Evolutionary conservation across 2,888 invertebrate species (phyloP), one percentile per base, ranked within the genome.

Genomic region (Phalangium opilio): DNA sequence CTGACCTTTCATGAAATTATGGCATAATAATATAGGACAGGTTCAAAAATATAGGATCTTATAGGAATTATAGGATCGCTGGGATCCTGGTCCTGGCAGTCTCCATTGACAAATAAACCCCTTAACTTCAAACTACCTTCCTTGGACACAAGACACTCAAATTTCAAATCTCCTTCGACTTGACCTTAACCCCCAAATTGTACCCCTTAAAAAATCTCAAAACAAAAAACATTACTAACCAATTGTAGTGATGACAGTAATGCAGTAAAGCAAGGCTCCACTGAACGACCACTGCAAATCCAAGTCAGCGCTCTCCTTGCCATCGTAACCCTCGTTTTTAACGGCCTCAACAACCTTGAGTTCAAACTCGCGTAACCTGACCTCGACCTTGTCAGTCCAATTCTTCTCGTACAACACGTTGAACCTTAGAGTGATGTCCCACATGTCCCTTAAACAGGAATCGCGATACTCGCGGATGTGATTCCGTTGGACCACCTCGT

Each of bases 171-270:
- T n/a, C n/a, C n/a, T n/a, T n/a, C n/a, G n/a, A n/a, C n/a, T n/a
- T n/a, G n/a, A n/a, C n/a, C n/a, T n/a, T n/a, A n/a, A n/a, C n/a
- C n/a, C n/a, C n/a, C n/a, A n/a, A n/a, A n/a, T n/a, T n/a, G n/a
- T n/a, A n/a, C n/a, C n/a, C n/a, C n/a, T n/a, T n/a, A n/a, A n/a
- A n/a, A n/a, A n/a, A n/a, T n/a, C n/a, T n/a, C n/a, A n/a, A n/a
- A n/a, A n/a, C n/a, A n/a, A n/a, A n/a, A n/a, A n/a, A n/a, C n/a
- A n/a, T n/a, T n/a, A 64, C 76, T 74, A 65, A 85, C 86, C 87
- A 64, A 87, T 84, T 45, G 87, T 87, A 54, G 86, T 87, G 63
- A 86, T 82, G 59, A 86, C 75, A 38, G 85, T 85, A 60, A 87
- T 77, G 57, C 83, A 83, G 65, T 85, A 87, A 42, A 87, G 74